Evolutionary conservation across 2,888 invertebrate species (phyloP), one percentile per base, ranked within the genome.

Genomic region (Antheraea assamensis): DNA sequence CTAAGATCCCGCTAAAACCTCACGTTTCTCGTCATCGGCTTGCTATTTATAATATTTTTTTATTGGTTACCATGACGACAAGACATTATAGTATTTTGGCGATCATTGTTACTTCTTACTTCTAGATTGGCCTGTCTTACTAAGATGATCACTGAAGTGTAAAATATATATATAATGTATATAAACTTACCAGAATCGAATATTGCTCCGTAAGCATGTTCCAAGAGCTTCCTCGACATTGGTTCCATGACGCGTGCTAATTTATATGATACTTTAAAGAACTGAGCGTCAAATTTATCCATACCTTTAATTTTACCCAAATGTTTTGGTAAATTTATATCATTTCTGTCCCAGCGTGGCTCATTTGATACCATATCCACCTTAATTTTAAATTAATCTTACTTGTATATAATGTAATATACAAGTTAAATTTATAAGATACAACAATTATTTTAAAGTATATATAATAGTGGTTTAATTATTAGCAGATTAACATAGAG

Each of bases 361-460:
- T 96, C 96, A 74, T 95, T 96, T 55, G 97, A 96, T 55, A 98
- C 95, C 95, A 98, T 96, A 82, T 98, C 97, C 76, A 96, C 95
- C 89, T 96, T 49, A 31, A 73, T 35, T 27, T 30, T 66, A 66
- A 66, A 13, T 30, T 42, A 42, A 42, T 42, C 13, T 42, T 42
- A 42, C 42, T n/a, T n/a, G n/a, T 10, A 42, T 1, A 42, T 42
- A 13, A 2, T 42, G 13, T 42, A 42, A 10, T 10, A 42, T 13
- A 35, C 10, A 4, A n/a, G 2, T 68, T 21, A 21, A n/a, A 21
- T 68, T 2, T 35, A n/a, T 35, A 10, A n/a, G n/a, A 35, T 10
- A 24, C 21, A 21, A 35, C 35, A 35, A 31, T 35, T 2, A 35
- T 68, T 30, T 31, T 15, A 35, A 68, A 35, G 7, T 17, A 30